Evolutionary conservation across 1,140 invertebrate species (phyloP), one percentile per base, ranked within the genome.

Genomic region (Macrobrachium rosenbergii): DNA sequence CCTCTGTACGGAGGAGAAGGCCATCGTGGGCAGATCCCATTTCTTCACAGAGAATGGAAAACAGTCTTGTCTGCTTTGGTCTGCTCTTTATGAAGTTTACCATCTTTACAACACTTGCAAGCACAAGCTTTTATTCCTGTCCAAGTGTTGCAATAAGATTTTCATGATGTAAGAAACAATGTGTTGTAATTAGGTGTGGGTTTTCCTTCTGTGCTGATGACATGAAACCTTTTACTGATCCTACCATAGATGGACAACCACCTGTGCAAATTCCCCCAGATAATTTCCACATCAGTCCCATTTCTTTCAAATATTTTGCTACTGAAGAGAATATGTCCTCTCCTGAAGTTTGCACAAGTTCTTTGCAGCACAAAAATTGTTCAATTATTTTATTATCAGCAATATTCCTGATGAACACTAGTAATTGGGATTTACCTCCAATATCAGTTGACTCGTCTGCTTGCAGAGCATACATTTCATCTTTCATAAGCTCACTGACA

Each of bases 281-380:
- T 75, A 75, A 23, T 75, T 75, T 75, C 72, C 72, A 75, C 7
- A 28, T 23, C 72, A 75, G 17, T 3, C 21, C 72, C 21, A 75
- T 10, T 75, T 75, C 72, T 23, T 75, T 75, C 37, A 75, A 10
- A 75, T 52, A 52, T 52, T 52, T 5, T 52, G n/a, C n/a, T n/a
- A n/a, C n/a, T n/a, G n/a, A n/a, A n/a, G n/a, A n/a, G n/a, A n/a
- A n/a, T n/a, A n/a, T n/a, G 2, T 75, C 37, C n/a, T 75, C 5
- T 23, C 72, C 72, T 75, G 72, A 10, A 6, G 6, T 75, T 75
- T 75, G 72, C 72, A 75, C 72, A 10, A 75, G 72, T 75, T 75
- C n/a, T 75, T 75, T 75, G 72, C 72, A 75, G 7, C 72, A 75
- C 21, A 75, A 75, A 75, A 75, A 75, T 17, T 75, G n/a, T 75